These are phyloP conservation scores for Bradypodion pumilum DNA, from an alignment of 2,797 vertebrate genomes.

Conservation along the genomic window DNA sequence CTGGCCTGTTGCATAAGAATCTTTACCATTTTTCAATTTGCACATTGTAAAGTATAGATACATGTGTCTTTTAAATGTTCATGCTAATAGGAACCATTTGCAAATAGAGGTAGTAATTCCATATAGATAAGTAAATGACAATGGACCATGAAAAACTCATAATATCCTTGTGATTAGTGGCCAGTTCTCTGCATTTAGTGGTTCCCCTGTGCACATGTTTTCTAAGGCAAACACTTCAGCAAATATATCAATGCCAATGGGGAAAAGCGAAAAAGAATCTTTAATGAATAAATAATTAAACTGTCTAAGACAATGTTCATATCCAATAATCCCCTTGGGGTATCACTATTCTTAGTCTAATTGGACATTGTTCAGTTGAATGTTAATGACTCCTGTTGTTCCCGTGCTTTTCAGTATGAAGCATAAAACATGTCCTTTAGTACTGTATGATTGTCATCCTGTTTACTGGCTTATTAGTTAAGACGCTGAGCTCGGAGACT, in stretches of 20 bases:
- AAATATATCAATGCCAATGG: neutral
- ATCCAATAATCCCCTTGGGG: constrained; percentile 75
- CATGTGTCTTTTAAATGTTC: constrained; percentile 9
- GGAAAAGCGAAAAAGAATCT: constrained; percentile 32
- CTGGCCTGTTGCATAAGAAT: neutral
- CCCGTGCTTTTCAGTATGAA: neutral
- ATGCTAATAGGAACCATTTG: constrained; percentile 14
- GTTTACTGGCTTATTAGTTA: too few species aligned
- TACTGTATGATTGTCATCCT: neutral
- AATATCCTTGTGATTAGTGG: constrained; percentile 35
- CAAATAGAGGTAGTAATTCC: constrained; percentile 35
- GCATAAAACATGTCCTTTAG: neutral
- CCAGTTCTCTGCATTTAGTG: constrained; percentile 15
- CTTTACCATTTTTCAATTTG: constrained; percentile 4
- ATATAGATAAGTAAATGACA: constrained; percentile 41
- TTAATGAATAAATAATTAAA: constrained; percentile 55
- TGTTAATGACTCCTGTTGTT: constrained; percentile 70
- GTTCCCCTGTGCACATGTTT: constrained; percentile 33
- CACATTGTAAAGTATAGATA: constrained; percentile 14
- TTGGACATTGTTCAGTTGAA: constrained; percentile 74
- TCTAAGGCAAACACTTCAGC: constrained; percentile 44
- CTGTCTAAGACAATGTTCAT: constrained; percentile 54
- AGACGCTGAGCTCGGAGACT: too few species aligned
- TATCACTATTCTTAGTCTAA: constrained; percentile 84
- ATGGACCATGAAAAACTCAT: constrained; percentile 35